Conservation (phyloP, 2,888 invertebrate species). For the Drosophila infuscata region DNA sequence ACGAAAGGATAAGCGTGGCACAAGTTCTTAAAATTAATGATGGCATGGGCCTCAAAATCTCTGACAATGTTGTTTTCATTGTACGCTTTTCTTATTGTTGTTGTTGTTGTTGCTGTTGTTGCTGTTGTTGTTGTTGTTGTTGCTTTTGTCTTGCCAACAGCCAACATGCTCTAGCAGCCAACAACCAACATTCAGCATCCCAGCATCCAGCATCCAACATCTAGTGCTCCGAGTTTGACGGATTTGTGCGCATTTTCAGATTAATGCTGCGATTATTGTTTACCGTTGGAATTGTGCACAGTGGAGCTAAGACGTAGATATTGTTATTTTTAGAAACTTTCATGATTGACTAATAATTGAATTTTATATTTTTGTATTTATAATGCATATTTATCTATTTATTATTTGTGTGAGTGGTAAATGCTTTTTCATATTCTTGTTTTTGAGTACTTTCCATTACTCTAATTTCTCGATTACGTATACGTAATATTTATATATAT, state of each 20-base stretch:
- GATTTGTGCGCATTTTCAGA: slow-evolving; percentile 79
- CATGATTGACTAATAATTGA: not conserved
- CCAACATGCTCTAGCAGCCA: not conserved
- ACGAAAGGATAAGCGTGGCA: slow-evolving; percentile 45
- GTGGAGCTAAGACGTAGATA: slow-evolving; percentile 42
- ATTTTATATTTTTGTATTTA: not conserved
- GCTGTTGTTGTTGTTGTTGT: not conserved
- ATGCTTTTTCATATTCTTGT: not conserved
- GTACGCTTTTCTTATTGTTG: slow-evolving; percentile 18
- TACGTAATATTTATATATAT: not conserved
- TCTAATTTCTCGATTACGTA: not conserved
- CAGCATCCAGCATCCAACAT: not conserved
- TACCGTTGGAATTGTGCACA: slow-evolving; percentile 64
- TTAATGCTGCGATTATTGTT: slow-evolving; percentile 80
- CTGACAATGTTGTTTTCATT: slow-evolving; percentile 63
- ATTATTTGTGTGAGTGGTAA: not conserved
- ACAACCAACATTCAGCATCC: not conserved
- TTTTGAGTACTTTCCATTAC: not conserved
- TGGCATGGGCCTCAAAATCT: slow-evolving; percentile 59
- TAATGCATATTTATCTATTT: not conserved
- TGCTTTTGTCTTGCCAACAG: slow-evolving; percentile 36
- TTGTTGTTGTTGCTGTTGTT: not conserved
- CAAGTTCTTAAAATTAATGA: slow-evolving; percentile 72
- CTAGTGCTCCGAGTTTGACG: slow-evolving; percentile 69
- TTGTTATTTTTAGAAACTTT: not conserved